Evolutionary conservation across 2,888 invertebrate species (phyloP).

Genomic region (Eilema depressum): DNA sequence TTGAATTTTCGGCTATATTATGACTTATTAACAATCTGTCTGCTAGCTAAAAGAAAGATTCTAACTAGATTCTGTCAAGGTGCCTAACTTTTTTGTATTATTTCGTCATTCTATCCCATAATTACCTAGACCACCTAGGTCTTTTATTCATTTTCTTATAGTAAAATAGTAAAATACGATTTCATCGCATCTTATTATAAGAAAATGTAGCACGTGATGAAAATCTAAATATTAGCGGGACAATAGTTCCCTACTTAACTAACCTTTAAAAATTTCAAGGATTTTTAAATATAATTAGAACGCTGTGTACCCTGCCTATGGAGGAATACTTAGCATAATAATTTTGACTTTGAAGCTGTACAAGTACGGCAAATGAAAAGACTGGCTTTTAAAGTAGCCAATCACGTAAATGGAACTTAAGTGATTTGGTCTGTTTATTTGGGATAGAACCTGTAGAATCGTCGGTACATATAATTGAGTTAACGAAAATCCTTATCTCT

Average conservation of each 20-base stretch:
- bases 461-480: not conserved
- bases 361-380: constrained; percentile 28
- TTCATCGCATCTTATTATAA: not conserved
- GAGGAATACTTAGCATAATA: constrained; percentile 18
- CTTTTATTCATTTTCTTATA: too few relatives aligned
- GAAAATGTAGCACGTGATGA: not conserved
- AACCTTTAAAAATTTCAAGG: not conserved
- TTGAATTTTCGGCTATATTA: too few relatives aligned
- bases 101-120: not conserved
- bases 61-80: too few relatives aligned
- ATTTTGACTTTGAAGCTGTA: constrained; percentile 26
- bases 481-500: not conserved
- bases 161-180: not conserved
- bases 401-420: constrained; percentile 32
- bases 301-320: constrained; percentile 26
- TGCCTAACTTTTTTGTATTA: too few relatives aligned
- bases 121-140: not conserved
- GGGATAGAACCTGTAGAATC: constrained; percentile 19
- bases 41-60: too few relatives aligned
- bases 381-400: constrained; percentile 28
- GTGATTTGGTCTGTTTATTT: constrained; percentile 24
- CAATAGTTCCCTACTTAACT: constrained; percentile 15
- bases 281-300: constrained; percentile 41
- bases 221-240: not conserved
- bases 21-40: too few relatives aligned